These are phyloP conservation scores for Pyrochroa serraticornis DNA, from an alignment of 2,888 invertebrate species.

Conservation along the genomic window DNA sequence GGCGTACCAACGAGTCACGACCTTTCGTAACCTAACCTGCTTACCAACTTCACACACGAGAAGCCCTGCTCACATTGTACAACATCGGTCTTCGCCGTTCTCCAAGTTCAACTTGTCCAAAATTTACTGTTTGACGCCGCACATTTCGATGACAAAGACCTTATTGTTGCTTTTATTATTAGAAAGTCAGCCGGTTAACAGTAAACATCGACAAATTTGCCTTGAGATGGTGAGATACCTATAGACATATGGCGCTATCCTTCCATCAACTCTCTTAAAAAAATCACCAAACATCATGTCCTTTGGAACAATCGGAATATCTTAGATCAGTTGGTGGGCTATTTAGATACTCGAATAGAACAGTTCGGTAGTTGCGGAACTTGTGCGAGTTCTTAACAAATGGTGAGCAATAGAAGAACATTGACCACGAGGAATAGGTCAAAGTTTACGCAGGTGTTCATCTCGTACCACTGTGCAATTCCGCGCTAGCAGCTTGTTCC, in stretches of 20 bases:
- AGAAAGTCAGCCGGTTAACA: conserved; percentile 6
- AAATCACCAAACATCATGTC: no score
- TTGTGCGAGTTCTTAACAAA: not conserved
- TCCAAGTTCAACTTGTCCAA: conserved; percentile 12
- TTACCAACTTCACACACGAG: conserved; percentile 52
- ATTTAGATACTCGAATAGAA: no score
- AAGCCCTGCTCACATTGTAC: conserved; percentile 46
- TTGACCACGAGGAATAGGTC: conserved; percentile 31
- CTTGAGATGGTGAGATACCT: no score
- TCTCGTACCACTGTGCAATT: conserved; percentile 15
- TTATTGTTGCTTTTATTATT: conserved; percentile 5
- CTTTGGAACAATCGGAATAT: no score
- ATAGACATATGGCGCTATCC: conserved; percentile 1
- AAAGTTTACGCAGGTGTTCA: conserved; percentile 34
- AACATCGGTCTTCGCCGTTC: conserved; percentile 29
- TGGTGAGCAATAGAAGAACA: conserved; percentile 14
- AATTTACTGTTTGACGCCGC: conserved; percentile 3
- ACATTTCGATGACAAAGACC: conserved; percentile 4
- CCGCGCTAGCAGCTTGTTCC: conserved; percentile 9
- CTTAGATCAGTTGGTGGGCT: no score
- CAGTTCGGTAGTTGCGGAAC: not conserved
- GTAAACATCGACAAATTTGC: conserved; percentile 1
- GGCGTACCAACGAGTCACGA: conserved; percentile 55
- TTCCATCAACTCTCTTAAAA: no score
- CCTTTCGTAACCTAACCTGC: conserved; percentile 55